A percentile compares a stretch with the other conserved stretches of the same genome.
Conservation (phyloP, 2,113 vertebrate species). For the Anthoscopus minutus region DNA sequence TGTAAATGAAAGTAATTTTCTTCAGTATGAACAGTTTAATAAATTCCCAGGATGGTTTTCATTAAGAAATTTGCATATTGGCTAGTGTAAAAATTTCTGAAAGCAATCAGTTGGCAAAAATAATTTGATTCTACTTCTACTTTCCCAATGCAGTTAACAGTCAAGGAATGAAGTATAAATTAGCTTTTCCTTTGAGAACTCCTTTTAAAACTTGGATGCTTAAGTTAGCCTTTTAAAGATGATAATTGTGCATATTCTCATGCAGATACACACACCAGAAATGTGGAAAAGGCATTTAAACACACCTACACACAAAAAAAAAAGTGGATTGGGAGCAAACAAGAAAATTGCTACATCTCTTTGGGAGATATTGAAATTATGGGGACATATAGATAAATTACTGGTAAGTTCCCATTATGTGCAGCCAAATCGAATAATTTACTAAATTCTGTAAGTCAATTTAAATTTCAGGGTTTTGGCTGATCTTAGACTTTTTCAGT, state of each 20-base stretch:
- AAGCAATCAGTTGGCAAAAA: constrained; percentile 50
- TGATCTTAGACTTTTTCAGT: background rate
- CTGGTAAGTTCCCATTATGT: background rate
- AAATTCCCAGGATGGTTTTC: constrained; percentile 56
- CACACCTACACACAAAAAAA: constrained; percentile 48
- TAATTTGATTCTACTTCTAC: constrained; percentile 43
- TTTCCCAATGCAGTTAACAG: constrained; percentile 38
- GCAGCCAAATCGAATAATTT: background rate
- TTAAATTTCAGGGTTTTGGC: background rate
- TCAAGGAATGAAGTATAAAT: constrained; percentile 45
- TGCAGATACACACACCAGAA: constrained; percentile 16
- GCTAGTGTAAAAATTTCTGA: constrained; percentile 44
- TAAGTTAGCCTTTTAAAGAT: constrained; percentile 43
- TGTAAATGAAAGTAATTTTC: constrained; percentile 50
- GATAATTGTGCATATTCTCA: constrained; percentile 41
- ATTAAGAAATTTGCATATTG: constrained; percentile 63
- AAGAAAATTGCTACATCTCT: constrained; percentile 28
- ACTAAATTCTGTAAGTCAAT: background rate
- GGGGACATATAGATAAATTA: background rate
- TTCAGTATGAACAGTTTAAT: constrained; percentile 39
- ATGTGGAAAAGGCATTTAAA: constrained; percentile 34
- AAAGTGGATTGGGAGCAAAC: constrained; percentile 15
- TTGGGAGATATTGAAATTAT: background rate
- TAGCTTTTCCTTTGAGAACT: constrained; percentile 51
- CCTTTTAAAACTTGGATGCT: constrained; percentile 29